Percentiles rank a stretch among this genome's conserved stretches.
phyloP scores from a whole-genome alignment of 2,113 vertebrate genomes.

The Bambusicola thoracicus region DNA sequence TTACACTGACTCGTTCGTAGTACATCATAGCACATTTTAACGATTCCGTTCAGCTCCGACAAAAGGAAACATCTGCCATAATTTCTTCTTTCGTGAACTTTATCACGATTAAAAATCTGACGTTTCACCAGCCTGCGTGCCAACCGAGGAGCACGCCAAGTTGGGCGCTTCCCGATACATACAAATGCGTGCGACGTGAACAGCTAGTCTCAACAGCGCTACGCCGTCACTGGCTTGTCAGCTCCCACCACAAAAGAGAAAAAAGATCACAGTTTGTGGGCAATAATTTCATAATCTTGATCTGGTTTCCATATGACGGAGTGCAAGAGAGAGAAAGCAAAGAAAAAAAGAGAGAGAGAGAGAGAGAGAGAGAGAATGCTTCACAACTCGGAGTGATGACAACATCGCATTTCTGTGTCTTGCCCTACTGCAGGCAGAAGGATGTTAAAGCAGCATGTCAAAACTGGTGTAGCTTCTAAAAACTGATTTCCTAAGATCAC shows the following conservation, averaged over 20 bases:
- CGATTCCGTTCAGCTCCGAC: constrained; percentile 40
- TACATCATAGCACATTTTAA: constrained; percentile 55
- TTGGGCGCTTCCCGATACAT: constrained; percentile 56
- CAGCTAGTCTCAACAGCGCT: constrained; percentile 67
- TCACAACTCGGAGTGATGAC: constrained; percentile 44
- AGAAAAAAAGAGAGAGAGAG: neutral
- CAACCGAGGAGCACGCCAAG: constrained; percentile 67
- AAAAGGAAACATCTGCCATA: constrained; percentile 60
- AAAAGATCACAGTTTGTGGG: constrained; percentile 65
- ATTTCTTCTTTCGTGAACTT: constrained; percentile 68
- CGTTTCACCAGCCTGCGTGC: constrained; percentile 66
- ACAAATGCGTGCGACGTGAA: constrained; percentile 42
- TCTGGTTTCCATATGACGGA: constrained; percentile 70
- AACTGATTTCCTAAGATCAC: constrained; percentile 15
- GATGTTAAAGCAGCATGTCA: constrained; percentile 60
- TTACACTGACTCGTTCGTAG: constrained; percentile 46
- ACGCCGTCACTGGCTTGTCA: constrained; percentile 65
- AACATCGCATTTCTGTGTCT: constrained; percentile 56
- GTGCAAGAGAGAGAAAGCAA: constrained; percentile 54
- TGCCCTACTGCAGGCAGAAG: constrained; percentile 64
- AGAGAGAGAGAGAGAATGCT: neutral
- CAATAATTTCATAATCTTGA: constrained; percentile 70
- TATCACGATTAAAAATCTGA: constrained; percentile 71
- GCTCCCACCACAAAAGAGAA: constrained; percentile 66
- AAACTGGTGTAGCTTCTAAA: constrained; percentile 52